Evolutionary conservation across 2,113 vertebrate species (phyloP).

Genomic region (Capreolus pygargus): DNA sequence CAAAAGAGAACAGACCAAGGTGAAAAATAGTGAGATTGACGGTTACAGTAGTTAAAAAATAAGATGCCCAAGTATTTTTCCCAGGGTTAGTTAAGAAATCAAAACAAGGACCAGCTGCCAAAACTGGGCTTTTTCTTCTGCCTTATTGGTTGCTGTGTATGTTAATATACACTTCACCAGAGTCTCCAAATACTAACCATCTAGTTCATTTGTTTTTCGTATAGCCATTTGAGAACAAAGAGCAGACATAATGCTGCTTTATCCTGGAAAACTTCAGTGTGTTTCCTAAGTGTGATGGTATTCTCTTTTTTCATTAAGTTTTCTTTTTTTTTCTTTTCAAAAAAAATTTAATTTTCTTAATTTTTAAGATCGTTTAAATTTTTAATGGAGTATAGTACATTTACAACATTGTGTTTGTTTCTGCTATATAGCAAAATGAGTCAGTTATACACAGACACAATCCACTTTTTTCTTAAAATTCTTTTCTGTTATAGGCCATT

Average conservation of each 20-base stretch:
- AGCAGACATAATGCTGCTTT: not conserved
- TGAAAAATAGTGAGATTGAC: not conserved
- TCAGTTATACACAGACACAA: not conserved
- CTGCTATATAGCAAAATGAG: not conserved
- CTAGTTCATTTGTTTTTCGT: not conserved
- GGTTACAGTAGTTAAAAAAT: not conserved
- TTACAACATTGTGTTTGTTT: not conserved
- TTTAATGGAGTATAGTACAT: not conserved
- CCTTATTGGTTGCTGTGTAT: not conserved
- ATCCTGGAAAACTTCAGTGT: not conserved
- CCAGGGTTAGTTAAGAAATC: not conserved
- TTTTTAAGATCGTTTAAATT: not conserved
- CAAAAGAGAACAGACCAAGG: not conserved
- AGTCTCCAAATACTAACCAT: constrained; percentile 15
- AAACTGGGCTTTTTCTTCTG: not conserved
- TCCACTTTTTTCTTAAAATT: not conserved
- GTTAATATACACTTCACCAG: not conserved
- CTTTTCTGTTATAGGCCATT: not conserved
- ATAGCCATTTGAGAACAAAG: not conserved
- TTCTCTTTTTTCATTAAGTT: not conserved
- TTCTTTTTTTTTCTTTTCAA: not conserved
- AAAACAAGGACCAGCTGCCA: not conserved
- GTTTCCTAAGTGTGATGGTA: not conserved
- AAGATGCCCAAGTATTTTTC: not conserved
- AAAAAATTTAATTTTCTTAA: not conserved